Evolutionary conservation across 2,888 invertebrate species (phyloP), one percentile per base, ranked within the genome.

Genomic region (Meiosimyza decipiens): DNA sequence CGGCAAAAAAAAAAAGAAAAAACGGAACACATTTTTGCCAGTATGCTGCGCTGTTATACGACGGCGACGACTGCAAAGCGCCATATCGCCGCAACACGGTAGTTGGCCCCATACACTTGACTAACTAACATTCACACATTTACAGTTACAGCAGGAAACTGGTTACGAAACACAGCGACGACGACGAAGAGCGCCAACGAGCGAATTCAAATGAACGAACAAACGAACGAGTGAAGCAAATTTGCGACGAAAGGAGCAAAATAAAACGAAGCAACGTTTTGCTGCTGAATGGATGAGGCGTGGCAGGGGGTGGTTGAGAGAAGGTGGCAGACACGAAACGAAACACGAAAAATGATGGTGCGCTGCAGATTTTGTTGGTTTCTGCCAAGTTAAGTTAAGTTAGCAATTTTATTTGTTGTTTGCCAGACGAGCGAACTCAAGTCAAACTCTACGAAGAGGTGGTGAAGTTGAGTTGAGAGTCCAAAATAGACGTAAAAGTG

Each of bases 331-430:
- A 40, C 40, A 40, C 40, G 40, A 40, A 40, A 40, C 40, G 40
- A 40, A 40, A 40, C 40, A 40, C 40, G 40, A 40, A 40, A 28
- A 40, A 40, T 40, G 40, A 40, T 40, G 40, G 59, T 66, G 68
- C 74, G 72, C 72, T 77, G 77, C 75, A 76, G 79, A 76, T 76
- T 63, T 62, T 76, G 73, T 75, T 77, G 78, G 79, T 77, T 79
- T 68, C 76, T 75, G 74, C 74, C 81, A 81, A 83, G 80, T 82
- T 83, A 82, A 83, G 82, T 84, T 82, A 83, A 84, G 83, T 84
- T 84, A 82, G 82, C 81, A 78, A 80, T 79, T 77, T 79, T 79
- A 79, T 78, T 80, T 79, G 79, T 80, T 80, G 80, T 79, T 80
- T 79, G 79, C 77, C 79, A 79, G 78, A 78, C 79, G 84, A 82